phyloP scores from a whole-genome alignment of 2,888 invertebrate species.

The Biston betularia region DNA sequence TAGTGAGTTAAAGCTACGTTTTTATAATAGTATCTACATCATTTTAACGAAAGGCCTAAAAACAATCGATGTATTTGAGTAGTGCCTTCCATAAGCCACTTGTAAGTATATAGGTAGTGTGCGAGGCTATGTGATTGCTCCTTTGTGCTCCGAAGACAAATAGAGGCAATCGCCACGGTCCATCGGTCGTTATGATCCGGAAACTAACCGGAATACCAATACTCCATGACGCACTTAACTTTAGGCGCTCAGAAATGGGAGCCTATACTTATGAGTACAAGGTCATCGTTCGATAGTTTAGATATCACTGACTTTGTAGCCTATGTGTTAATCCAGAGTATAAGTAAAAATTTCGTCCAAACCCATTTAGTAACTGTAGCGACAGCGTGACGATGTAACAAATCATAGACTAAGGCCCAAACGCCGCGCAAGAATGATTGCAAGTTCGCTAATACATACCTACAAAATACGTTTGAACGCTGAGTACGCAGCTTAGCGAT shows the following conservation, averaged over 20 bases:
- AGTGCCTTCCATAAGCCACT: conserved; percentile 43
- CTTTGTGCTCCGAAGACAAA: conserved; percentile 68
- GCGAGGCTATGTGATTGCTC: conserved; percentile 42
- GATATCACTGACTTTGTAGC: too few relatives aligned
- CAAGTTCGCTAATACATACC: too few relatives aligned
- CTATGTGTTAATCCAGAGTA: too few relatives aligned
- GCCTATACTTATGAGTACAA: background rate
- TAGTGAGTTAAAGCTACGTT: too few relatives aligned
- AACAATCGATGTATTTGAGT: conserved; percentile 31
- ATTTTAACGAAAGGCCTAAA: conserved; percentile 4
- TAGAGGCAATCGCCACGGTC: conserved; percentile 69
- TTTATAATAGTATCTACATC: background rate
- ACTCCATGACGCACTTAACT: conserved; percentile 46
- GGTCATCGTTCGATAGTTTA: conserved; percentile 11
- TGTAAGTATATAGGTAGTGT: conserved; percentile 26
- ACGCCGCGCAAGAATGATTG: too few relatives aligned
- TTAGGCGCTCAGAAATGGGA: conserved; percentile 15
- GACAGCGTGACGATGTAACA: too few relatives aligned
- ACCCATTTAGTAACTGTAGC: too few relatives aligned
- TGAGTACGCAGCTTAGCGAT: too few relatives aligned
- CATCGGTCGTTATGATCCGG: conserved; percentile 68
- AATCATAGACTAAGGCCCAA: too few relatives aligned
- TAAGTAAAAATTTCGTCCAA: too few relatives aligned
- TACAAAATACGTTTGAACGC: too few relatives aligned
- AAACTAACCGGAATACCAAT: conserved; percentile 65